Conservation (phyloP, 2,888 invertebrate species). For the Exephanes ischioxanthus region DNA sequence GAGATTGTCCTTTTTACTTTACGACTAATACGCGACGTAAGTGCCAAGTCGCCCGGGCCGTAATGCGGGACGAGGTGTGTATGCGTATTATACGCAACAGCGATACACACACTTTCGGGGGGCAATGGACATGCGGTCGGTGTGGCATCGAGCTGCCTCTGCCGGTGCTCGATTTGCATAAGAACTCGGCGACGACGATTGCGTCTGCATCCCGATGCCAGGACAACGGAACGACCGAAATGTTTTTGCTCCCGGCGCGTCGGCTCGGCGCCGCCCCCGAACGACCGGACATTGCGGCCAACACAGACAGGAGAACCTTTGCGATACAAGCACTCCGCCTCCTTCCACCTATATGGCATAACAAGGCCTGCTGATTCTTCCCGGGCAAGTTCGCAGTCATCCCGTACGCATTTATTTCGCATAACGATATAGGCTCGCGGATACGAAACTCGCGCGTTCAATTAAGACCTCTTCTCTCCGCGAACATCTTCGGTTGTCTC, state of each 20-base stretch:
- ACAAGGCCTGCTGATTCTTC: slow-evolving; percentile 48
- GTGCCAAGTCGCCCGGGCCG: slow-evolving; percentile 56
- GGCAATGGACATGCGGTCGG: slow-evolving; percentile 71
- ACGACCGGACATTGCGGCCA: slow-evolving; percentile 58
- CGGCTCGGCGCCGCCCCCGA: slow-evolving; percentile 58
- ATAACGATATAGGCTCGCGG: slow-evolving; percentile 49
- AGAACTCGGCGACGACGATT: slow-evolving; percentile 71
- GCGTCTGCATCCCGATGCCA: slow-evolving; percentile 71
- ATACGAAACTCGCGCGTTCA: slow-evolving; percentile 53
- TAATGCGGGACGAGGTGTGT: slow-evolving; percentile 31
- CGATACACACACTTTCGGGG: slow-evolving; percentile 67
- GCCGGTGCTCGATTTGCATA: slow-evolving; percentile 73
- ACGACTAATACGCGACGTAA: slow-evolving; percentile 68
- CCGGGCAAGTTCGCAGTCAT: slow-evolving; percentile 28
- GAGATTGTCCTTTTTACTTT: slow-evolving; percentile 67
- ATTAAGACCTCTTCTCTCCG: slow-evolving; percentile 39
- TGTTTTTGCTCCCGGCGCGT: slow-evolving; percentile 56
- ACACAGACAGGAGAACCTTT: slow-evolving; percentile 47
- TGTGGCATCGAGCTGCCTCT: slow-evolving; percentile 62
- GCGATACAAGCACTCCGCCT: slow-evolving; percentile 31
- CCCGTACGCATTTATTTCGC: slow-evolving; percentile 63
- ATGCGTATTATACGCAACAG: slow-evolving; percentile 56
- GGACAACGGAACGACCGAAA: slow-evolving; percentile 56
- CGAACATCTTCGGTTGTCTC: slow-evolving; percentile 5
- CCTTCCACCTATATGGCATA: slow-evolving; percentile 42